phyloP scores from a whole-genome alignment of 1,140 invertebrate genomes.

The Drosophila sproati region DNA sequence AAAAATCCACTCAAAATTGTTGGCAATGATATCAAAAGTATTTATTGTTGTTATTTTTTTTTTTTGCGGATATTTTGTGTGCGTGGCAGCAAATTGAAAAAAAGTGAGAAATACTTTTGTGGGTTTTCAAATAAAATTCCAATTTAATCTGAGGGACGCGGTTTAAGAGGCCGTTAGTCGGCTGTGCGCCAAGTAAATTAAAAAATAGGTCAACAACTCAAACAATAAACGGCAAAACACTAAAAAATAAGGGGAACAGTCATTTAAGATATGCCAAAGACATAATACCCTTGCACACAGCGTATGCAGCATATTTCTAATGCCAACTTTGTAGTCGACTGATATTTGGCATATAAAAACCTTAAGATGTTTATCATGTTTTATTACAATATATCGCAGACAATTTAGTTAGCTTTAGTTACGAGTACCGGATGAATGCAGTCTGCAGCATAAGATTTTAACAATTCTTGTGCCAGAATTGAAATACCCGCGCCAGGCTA shows the following conservation, averaged over 20 bases:
- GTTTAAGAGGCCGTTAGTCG: no score
- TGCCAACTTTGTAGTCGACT: no score
- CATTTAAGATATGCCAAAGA: neutral
- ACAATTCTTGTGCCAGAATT: neutral
- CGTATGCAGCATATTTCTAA: no score
- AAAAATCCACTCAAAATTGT: constrained; percentile 9
- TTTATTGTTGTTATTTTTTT: constrained; percentile 32
- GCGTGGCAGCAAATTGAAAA: constrained; percentile 16
- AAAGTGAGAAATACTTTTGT: constrained; percentile 56
- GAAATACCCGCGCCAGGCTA: neutral
- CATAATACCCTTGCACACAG: neutral
- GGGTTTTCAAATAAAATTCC: constrained; percentile 67
- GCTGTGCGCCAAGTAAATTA: constrained; percentile 57
- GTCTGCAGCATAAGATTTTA: neutral
- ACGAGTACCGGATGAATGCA: neutral
- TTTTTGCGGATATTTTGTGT: constrained; percentile 32
- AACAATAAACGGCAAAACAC: constrained; percentile 17
- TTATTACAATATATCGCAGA: no score
- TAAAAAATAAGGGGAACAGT: constrained; percentile 14
- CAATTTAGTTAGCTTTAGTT: no score
- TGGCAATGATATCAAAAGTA: constrained; percentile 30
- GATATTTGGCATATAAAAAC: no score
- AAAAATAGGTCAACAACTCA: constrained; percentile 67
- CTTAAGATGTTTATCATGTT: no score
- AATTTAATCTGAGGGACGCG: constrained; percentile 55